Evolutionary conservation across 2,113 vertebrate genomes (phyloP), one percentile per base, ranked within the genome.

Genomic region (Toxotes chatareus): DNA sequence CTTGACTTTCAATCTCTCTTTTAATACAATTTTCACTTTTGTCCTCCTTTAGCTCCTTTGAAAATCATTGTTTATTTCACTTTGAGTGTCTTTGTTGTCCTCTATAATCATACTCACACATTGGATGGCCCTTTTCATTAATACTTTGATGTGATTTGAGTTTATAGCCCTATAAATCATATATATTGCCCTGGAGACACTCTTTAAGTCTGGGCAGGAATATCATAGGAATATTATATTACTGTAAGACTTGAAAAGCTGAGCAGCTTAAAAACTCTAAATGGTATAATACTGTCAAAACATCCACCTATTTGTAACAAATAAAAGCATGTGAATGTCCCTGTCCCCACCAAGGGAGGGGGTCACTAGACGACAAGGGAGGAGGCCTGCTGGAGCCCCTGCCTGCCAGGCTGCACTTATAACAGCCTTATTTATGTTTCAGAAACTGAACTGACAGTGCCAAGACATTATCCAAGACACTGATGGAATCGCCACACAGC

Each of bases 381-480:
- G 13, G 40, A 73, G 66, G 51, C 49, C 68, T 19, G 38, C 36
- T n/a, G 53, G 66, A 78, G 61, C 73, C 63, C 60, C 61, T 4
- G 49, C 17, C 81, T 80, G 83, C 76, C 79, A 62, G 76, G 40
- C 70, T 80, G 89, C 81, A 76, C 84, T 92, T 57, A 38, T 32
- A 89, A 89, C 92, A 55, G 69, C 81, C 87, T 31, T 87, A 87
- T 95, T 95, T 96, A 93, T 94, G 87, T 94, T 95, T 93, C 92
- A 91, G 71, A 90, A 91, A 85, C 76, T 82, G 67, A 92, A 71
- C 65, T 51, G 86, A 91, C 88, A 62, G 82, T 95, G 92, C 94
- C 92, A 94, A 95, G 93, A 93, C 93, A 92, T 95, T 93, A 94
- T 93, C 92, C 95, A 94, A 94, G 93, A 86, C 76, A 79, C n/a